Evolutionary conservation across 2,113 vertebrate genomes (phyloP), one percentile per base, ranked within the genome.

Genomic region (Brienomyrus longianalis): DNA sequence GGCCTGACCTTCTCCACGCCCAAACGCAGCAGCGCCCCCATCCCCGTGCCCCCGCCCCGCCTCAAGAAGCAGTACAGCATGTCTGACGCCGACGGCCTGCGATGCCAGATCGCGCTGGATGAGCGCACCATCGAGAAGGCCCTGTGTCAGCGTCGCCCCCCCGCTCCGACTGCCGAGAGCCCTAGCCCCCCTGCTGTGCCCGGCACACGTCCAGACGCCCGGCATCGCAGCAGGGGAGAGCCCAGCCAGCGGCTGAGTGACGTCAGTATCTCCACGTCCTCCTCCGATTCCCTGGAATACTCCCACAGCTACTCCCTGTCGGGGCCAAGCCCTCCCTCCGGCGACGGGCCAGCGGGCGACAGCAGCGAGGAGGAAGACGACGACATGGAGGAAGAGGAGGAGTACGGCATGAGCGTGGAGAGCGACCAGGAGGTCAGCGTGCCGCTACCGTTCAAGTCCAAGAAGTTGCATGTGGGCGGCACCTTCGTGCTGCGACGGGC

Each of bases 231-330:
- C 89, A 95, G 93, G 94, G 94, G 92, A 23, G 51, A 35, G 56
- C 43, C 93, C 91, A 95, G 95, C 92, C 97, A 97, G 95, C 95
- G 97, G 13, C 96, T 98, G 91, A 99, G 98, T 88, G 96, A 98
- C 94, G 96, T 97, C 96, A 98, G 98, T 95, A 95, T 98, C 94
- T 99, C 97, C 27, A 98, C 98, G 89, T 98, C 98, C 19, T 98
- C 98, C 0, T 98, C 97, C 0, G 97, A 98, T 93, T 99, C 98
- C 3, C 94, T 98, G 93, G 98, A 99, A 86, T 96, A 96, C 0
- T 95, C 96, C 2, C 97, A 95, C 1, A 95, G 94, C 92, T 97
- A 97, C 96, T 96, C 97, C 0, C 93, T 97, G 5, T 95, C 95
- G 0, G 91, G 97, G 93, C 95, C 35, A 93, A 51, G 91, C 91